Conservation (phyloP, 1,140 invertebrate species). For the Sycobia sp. region DNA sequence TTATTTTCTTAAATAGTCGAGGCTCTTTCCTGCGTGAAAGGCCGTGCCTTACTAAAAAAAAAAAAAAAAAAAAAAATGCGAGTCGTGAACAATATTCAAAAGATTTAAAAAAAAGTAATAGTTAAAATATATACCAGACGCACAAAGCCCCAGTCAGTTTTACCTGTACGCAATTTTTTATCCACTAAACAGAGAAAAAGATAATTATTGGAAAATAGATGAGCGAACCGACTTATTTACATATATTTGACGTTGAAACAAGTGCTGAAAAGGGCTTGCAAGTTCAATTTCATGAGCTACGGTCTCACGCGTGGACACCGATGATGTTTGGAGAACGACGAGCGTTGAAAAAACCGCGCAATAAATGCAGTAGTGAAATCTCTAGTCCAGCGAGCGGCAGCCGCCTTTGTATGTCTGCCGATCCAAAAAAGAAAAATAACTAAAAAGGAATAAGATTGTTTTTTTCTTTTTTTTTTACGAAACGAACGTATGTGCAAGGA, state of each 20-base stretch:
- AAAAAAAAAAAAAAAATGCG: no score
- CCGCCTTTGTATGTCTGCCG: conserved; percentile 48
- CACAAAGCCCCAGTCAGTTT: background rate
- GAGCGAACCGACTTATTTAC: background rate
- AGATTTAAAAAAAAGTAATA: background rate
- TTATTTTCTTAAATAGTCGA: conserved; percentile 32
- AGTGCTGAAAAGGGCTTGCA: background rate
- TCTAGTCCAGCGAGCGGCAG: conserved; percentile 61
- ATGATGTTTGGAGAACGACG: background rate
- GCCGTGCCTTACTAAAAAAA: conserved; percentile 36
- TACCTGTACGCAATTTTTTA: background rate
- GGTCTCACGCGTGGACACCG: conserved; percentile 6
- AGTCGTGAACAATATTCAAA: no score
- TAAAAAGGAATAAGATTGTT: conserved; percentile 31
- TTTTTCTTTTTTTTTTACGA: conserved; percentile 6
- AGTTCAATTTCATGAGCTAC: background rate
- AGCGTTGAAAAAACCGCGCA: conserved; percentile 47
- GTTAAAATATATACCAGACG: background rate
- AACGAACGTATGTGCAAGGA: background rate
- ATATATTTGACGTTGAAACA: background rate
- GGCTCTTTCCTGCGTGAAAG: conserved; percentile 30
- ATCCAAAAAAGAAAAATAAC: conserved; percentile 52
- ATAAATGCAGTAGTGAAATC: conserved; percentile 61
- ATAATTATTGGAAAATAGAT: conserved; percentile 4
- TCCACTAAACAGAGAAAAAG: background rate